A percentile compares a stretch with the other conserved stretches of the same genome.
Evolutionary conservation across 2,113 vertebrate genomes (phyloP).

Genomic region (Petromus typicus): DNA sequence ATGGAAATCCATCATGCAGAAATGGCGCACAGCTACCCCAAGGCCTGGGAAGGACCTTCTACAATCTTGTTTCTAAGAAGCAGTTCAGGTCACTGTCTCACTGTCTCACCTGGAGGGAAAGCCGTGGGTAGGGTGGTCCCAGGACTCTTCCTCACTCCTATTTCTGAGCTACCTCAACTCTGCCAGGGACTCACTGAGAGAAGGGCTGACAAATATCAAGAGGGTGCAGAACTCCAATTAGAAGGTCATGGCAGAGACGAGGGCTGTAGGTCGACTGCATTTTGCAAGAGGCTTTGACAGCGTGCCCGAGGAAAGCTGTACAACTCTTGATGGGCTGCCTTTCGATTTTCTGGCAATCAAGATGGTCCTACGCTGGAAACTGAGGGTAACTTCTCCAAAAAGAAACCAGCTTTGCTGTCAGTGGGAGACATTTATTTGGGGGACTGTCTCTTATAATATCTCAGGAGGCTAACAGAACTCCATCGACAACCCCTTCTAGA

Average conservation of each 20-base stretch:
- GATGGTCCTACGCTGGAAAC: neutral
- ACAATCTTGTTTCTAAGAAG: conserved; percentile 50
- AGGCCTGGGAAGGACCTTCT: neutral
- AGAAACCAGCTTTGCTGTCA: neutral
- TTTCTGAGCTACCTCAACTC: neutral
- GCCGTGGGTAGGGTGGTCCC: neutral
- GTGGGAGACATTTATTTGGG: neutral
- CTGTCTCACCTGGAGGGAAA: neutral
- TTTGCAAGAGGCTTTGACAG: conserved; percentile 37
- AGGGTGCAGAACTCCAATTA: neutral
- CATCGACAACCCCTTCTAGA: neutral
- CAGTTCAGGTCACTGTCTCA: conserved; percentile 71
- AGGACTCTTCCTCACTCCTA: neutral
- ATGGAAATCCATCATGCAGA: conserved; percentile 46
- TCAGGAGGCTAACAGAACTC: neutral
- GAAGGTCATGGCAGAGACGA: neutral
- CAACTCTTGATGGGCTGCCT: neutral
- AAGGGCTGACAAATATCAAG: neutral
- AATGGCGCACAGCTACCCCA: neutral
- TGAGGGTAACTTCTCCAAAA: neutral
- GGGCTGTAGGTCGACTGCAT: neutral
- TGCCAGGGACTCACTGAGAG: neutral
- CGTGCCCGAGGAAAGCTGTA: conserved; percentile 10
- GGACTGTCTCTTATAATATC: neutral
- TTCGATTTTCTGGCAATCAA: neutral